phyloP scores from a whole-genome alignment of 1,140 invertebrate species.

The Manduca sexta region DNA sequence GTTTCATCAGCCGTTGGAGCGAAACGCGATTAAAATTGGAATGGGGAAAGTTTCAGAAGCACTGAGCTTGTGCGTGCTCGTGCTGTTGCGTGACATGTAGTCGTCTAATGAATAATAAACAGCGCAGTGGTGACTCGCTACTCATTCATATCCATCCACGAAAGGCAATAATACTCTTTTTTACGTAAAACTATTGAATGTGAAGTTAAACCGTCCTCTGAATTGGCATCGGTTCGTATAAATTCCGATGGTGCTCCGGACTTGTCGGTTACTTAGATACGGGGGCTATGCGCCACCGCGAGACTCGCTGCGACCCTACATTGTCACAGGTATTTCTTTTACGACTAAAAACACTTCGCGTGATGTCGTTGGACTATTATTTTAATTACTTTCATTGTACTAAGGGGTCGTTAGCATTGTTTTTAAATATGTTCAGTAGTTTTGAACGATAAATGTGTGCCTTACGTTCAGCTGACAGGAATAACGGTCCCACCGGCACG shows the following conservation, averaged over 20 bases:
- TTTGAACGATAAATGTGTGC: constrained; percentile 32
- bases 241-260: constrained; percentile 18
- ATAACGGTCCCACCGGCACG: constrained; percentile 26
- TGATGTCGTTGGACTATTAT: constrained; percentile 60
- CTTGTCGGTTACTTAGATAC: no score
- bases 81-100: constrained; percentile 63
- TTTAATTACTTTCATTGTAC: constrained; percentile 65
- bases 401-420: constrained; percentile 43
- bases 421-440: constrained; percentile 41
- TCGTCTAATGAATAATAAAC: constrained; percentile 71
- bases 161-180: constrained; percentile 59
- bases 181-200: constrained; percentile 54
- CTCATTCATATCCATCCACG: constrained; percentile 65
- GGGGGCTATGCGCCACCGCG: no score
- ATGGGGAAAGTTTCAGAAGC: constrained; percentile 57
- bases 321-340: constrained; percentile 32
- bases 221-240: constrained; percentile 40
- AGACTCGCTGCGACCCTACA: constrained; percentile 16
- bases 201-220: constrained; percentile 40
- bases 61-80: constrained; percentile 58
- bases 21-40: constrained; percentile 32
- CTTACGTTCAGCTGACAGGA: constrained; percentile 25
- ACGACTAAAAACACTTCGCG: constrained; percentile 47
- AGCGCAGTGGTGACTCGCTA: constrained; percentile 58
- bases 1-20: constrained; percentile 10